Conservation (phyloP, 2,888 invertebrate species). For the Drosophila neutralis region DNA sequence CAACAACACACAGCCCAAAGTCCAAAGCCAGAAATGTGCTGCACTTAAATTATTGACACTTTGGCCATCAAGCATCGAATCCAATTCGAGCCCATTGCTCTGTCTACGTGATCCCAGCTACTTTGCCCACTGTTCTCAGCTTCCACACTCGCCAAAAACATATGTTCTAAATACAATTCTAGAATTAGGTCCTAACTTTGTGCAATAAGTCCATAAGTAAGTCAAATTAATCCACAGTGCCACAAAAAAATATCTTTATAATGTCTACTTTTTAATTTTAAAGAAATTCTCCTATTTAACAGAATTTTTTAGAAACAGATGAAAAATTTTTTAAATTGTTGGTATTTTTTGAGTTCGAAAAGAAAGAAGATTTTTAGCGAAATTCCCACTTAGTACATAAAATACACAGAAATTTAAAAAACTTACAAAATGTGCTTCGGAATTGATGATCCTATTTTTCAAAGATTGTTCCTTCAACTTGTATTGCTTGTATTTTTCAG, state of each 20-base stretch:
- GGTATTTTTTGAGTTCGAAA: rapidly evolving
- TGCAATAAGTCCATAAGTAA: not conserved
- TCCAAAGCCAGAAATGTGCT: slow-evolving; percentile 53
- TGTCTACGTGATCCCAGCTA: slow-evolving; percentile 65
- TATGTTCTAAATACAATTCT: not conserved
- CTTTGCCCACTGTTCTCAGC: slow-evolving; percentile 35
- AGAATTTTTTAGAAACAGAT: not conserved
- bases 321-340: not conserved
- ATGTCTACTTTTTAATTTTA: rapidly evolving
- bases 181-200: not conserved
- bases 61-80: slow-evolving; percentile 33
- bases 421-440: not conserved
- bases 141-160: not conserved
- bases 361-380: not conserved
- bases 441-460: rapidly evolving
- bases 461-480: not conserved
- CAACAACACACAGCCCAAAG: not conserved
- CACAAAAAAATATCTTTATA: not conserved
- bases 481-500: too few species aligned
- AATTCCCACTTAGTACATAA: not conserved
- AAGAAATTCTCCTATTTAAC: not conserved
- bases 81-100: slow-evolving; percentile 22
- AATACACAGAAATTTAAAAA: not conserved
- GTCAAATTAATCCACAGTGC: not conserved
- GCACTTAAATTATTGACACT: slow-evolving; percentile 78